Conservation (phyloP, 2,113 vertebrate species). For the Forbesichthys agassizii region DNA sequence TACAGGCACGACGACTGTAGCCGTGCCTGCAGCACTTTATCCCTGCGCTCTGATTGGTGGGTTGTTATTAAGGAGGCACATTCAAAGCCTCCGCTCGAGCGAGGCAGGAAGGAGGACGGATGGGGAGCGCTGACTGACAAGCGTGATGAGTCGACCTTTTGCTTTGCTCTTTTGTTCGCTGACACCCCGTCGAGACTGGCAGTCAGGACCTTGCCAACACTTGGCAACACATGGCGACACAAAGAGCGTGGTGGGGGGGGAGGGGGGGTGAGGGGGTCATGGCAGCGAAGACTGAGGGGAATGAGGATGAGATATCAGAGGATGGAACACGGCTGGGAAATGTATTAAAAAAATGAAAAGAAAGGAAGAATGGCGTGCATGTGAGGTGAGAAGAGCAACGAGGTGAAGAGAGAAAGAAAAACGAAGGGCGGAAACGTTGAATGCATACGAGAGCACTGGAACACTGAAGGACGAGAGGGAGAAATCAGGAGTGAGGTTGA, state of each 20-base stretch:
- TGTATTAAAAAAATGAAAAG: background rate
- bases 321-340: background rate
- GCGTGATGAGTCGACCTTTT: constrained; percentile 66
- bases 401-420: constrained; percentile 6
- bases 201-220: constrained; percentile 40
- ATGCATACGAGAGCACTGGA: constrained; percentile 43
- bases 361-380: constrained; percentile 3
- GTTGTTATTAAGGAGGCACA: constrained; percentile 27
- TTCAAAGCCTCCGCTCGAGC: constrained; percentile 13
- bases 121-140: constrained; percentile 58
- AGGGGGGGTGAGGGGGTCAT: constrained; percentile 11
- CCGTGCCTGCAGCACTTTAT: background rate
- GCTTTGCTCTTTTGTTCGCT: constrained; percentile 64
- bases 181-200: constrained; percentile 60
- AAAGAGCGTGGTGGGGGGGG: constrained; percentile 12
- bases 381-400: constrained; percentile 21
- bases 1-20: background rate
- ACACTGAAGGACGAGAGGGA: background rate
- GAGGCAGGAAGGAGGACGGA: constrained; percentile 7
- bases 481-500: constrained; percentile 15
- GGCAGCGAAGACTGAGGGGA: constrained; percentile 9
- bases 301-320: constrained; percentile 33
- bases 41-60: background rate
- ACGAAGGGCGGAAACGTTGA: constrained; percentile 5
- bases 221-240: constrained; percentile 3